Evolutionary conservation across 2,888 invertebrate genomes (phyloP), one percentile per base, ranked within the genome.

Genomic region (Eucera pruinosa): DNA sequence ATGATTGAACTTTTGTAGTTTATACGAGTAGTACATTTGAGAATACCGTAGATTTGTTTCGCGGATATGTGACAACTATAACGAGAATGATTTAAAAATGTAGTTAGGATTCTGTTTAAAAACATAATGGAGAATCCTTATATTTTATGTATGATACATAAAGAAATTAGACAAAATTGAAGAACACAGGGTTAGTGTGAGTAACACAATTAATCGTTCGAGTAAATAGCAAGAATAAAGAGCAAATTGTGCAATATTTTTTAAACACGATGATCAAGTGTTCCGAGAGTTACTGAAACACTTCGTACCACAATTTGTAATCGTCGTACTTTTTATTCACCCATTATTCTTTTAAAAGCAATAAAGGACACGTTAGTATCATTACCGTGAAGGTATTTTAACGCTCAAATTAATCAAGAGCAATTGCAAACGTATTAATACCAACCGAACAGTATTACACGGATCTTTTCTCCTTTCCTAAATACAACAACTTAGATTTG

Each of bases 171-270:
- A 39, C 1, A 23, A 11, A 39, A 25, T 13, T 2, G 23, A 11
- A 7, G 15, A 52, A 50, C 50, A 52, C 36, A n/a, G n/a, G 27
- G 50, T 50, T 41, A 50, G 18, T 7, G 39, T 2, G 62, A 1
- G 4, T 27, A 25, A 15, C 18, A 33, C 23, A 36, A 33, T 33
- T n/a, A 47, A 33, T 62, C n/a, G n/a, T 13, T 62, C 33, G 54
- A 36, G 7, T n/a, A 11, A n/a, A n/a, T n/a, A n/a, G n/a, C n/a
- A n/a, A n/a, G n/a, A n/a, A n/a, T n/a, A n/a, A 13, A 2, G 15
- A 39, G 20, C 2, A 57, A 39, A 25, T n/a, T 2, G 18, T 62
- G 13, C 48, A 48, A 50, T 62, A 62, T 50, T 62, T 62, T 50
- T 27, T 25, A n/a, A n/a, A 25, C 20, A 48, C 48, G 23, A 0